phyloP scores from a whole-genome alignment of 2,888 invertebrate genomes.

The Capitulum mitella region DNA sequence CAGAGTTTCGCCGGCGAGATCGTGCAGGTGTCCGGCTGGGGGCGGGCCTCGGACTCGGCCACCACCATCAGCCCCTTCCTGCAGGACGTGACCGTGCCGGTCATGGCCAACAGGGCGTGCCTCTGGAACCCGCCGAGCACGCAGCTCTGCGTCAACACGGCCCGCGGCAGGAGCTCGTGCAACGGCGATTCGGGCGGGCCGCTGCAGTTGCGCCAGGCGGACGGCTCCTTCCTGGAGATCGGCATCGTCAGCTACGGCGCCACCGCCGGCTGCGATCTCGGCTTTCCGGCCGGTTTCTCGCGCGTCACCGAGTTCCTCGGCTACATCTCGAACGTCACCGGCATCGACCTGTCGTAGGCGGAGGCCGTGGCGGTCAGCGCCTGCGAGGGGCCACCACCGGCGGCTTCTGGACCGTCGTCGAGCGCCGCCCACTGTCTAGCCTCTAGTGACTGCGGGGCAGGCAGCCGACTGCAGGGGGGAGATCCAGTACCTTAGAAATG shows the following conservation, averaged over 20 bases:
- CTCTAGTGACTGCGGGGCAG: no score
- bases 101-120: neutral
- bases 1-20: neutral
- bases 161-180: constrained; percentile 4
- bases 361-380: no score
- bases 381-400: no score
- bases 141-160: neutral
- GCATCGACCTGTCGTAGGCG: no score
- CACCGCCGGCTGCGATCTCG: neutral
- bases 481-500: no score
- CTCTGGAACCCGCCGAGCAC: neutral
- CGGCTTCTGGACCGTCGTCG: no score
- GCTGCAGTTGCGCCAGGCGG: neutral
- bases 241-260: constrained; percentile 12
- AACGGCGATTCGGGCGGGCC: constrained; percentile 7
- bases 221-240: neutral
- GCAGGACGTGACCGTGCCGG: neutral
- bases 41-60: neutral
- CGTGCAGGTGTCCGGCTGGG: constrained; percentile 1
- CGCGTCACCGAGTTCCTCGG: neutral
- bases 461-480: no score
- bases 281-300: constrained; percentile 5
- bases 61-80: neutral
- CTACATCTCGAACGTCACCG: neutral
- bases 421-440: no score